Conservation (phyloP, 37 sponge, comb jelly and placozoan genomes). For the Spongilla lacustris region DNA sequence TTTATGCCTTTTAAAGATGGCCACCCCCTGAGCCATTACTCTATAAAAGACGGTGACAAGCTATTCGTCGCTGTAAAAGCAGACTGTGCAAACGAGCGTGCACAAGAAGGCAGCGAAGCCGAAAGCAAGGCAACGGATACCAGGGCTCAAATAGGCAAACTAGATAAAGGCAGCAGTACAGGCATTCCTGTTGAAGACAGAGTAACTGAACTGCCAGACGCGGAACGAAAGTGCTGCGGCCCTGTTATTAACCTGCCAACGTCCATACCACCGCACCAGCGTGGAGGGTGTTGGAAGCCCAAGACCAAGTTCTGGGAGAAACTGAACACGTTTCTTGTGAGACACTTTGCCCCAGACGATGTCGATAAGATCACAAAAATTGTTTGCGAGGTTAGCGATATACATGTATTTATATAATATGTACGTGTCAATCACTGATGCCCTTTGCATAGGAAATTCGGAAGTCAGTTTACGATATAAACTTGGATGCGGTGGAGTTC, state of each 20-base stretch:
- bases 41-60: constrained; percentile 7
- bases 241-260: not conserved
- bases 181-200: not conserved
- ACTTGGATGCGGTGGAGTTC: constrained; percentile 31
- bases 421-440: not conserved
- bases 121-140: not conserved
- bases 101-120: not conserved
- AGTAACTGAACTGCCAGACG: not conserved
- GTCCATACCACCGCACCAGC: not conserved
- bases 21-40: not conserved
- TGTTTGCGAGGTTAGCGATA: constrained; percentile 15
- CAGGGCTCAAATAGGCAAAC: not conserved
- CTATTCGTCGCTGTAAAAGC: constrained; percentile 22
- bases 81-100: not conserved
- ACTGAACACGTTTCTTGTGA: constrained; percentile 9
- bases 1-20: constrained; percentile 6
- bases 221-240: not conserved
- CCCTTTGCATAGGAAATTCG: constrained; percentile 16
- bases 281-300: not conserved
- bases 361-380: constrained; percentile 9
- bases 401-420: too few species aligned
- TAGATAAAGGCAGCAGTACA: not conserved
- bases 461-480: constrained; percentile 15
- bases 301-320: not conserved
- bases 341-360: constrained; percentile 30